Evolutionary conservation across 2,797 vertebrate genomes (phyloP).

Genomic region (Sphenodon punctatus): DNA sequence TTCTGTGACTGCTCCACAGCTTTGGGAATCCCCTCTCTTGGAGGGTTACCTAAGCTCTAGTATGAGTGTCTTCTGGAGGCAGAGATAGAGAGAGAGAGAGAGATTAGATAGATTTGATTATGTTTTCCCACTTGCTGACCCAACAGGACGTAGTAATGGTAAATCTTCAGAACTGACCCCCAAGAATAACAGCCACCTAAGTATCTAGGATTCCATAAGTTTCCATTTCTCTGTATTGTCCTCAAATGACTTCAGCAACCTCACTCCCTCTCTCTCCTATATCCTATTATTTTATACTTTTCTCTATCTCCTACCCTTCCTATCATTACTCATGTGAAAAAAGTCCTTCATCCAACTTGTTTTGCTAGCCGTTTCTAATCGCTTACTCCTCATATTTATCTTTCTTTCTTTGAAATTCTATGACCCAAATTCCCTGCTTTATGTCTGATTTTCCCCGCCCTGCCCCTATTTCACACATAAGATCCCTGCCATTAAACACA

Average conservation of each 20-base stretch:
- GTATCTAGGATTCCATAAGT: conserved; percentile 6
- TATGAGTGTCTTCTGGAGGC: too few relatives aligned
- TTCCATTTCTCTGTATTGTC: neutral
- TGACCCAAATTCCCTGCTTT: neutral
- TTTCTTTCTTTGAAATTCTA: conserved; percentile 15
- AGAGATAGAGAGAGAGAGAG: too few relatives aligned
- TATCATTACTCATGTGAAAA: conserved; percentile 47
- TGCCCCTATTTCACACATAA: too few relatives aligned
- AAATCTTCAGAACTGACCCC: neutral
- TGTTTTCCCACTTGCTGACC: neutral
- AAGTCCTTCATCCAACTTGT: neutral
- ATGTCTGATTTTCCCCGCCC: neutral
- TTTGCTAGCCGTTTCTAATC: conserved; percentile 6
- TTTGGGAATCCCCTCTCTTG: too few relatives aligned
- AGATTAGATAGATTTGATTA: too few relatives aligned
- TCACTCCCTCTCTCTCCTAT: conserved; percentile 29
- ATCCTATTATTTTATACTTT: conserved; percentile 14
- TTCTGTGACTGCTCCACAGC: too few relatives aligned
- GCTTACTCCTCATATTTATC: neutral
- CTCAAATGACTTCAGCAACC: conserved; percentile 26
- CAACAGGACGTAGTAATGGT: neutral
- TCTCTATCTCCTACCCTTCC: neutral
- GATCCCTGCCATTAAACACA: neutral
- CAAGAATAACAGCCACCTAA: neutral
- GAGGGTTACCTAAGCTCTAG: too few relatives aligned